phyloP scores from a whole-genome alignment of 2,888 invertebrate species.

The Keiferia lycopersicella region DNA sequence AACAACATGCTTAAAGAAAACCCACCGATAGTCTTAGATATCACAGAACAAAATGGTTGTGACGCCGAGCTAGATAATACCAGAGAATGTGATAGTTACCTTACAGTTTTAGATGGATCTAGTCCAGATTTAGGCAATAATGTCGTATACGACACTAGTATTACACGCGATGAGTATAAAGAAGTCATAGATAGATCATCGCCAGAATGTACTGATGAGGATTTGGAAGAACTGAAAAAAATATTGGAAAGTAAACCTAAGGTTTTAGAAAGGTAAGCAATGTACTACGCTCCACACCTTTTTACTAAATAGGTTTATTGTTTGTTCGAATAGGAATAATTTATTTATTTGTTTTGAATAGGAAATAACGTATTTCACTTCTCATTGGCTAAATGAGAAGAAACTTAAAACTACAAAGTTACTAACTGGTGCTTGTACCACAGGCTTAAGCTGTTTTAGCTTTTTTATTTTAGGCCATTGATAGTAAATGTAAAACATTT shows the following conservation, averaged over 20 bases:
- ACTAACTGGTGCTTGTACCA: no score
- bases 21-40: slow-evolving; percentile 73
- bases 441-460: no score
- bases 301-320: no score
- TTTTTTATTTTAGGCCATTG: no score
- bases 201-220: slow-evolving; percentile 70
- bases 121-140: slow-evolving; percentile 70
- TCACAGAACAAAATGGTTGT: slow-evolving; percentile 77
- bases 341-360: no score
- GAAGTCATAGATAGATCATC: slow-evolving; percentile 69
- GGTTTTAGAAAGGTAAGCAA: slow-evolving; percentile 80
- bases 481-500: no score
- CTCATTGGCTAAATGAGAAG: no score
- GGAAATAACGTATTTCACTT: no score
- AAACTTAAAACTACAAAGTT: no score
- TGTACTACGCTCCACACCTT: no score
- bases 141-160: slow-evolving; percentile 57
- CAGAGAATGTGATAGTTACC: slow-evolving; percentile 59
- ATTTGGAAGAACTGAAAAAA: slow-evolving; percentile 63
- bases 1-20: slow-evolving; percentile 75
- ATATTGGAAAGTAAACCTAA: slow-evolving; percentile 81
- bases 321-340: no score
- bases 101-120: slow-evolving; percentile 46
- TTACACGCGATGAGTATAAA: slow-evolving; percentile 55
- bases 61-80: slow-evolving; percentile 59